Conservation (phyloP, 2,888 invertebrate species). For the Neuroscelio doddi region DNA sequence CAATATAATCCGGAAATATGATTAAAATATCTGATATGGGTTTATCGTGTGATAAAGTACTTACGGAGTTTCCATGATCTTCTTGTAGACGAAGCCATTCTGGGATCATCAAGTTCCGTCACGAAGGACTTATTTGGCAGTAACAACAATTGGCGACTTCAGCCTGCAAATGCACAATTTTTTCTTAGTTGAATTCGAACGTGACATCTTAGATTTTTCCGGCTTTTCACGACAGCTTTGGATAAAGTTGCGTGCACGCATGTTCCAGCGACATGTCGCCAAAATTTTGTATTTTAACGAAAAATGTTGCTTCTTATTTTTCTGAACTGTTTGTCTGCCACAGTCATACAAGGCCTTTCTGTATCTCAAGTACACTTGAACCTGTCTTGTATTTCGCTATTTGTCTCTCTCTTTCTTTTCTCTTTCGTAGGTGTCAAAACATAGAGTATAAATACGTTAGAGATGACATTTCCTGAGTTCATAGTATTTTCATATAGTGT, state of each 20-base stretch:
- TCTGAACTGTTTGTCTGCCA: slow-evolving; percentile 1
- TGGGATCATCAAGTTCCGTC: slow-evolving; percentile 56
- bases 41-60: slow-evolving; percentile 66
- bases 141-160: slow-evolving; percentile 60
- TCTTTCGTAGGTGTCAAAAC: slow-evolving; percentile 1
- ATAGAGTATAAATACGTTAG: neutral
- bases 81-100: slow-evolving; percentile 75
- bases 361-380: neutral
- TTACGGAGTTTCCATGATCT: slow-evolving; percentile 90
- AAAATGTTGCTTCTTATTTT: neutral
- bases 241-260: slow-evolving; percentile 8
- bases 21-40: no score
- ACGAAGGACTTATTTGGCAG: slow-evolving; percentile 68
- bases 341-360: slow-evolving; percentile 1
- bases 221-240: slow-evolving; percentile 4
- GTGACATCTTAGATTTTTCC: slow-evolving; percentile 52
- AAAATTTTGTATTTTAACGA: neutral
- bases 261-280: slow-evolving; percentile 6
- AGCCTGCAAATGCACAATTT: slow-evolving; percentile 57
- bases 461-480: no score
- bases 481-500: no score
- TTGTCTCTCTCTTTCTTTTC: slow-evolving; percentile 1
- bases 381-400: neutral
- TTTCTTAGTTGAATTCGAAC: slow-evolving; percentile 56
- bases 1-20: neutral